These are phyloP conservation scores for Telenomus remus DNA, from an alignment of 1,140 invertebrate genomes.

Conservation along the genomic window DNA sequence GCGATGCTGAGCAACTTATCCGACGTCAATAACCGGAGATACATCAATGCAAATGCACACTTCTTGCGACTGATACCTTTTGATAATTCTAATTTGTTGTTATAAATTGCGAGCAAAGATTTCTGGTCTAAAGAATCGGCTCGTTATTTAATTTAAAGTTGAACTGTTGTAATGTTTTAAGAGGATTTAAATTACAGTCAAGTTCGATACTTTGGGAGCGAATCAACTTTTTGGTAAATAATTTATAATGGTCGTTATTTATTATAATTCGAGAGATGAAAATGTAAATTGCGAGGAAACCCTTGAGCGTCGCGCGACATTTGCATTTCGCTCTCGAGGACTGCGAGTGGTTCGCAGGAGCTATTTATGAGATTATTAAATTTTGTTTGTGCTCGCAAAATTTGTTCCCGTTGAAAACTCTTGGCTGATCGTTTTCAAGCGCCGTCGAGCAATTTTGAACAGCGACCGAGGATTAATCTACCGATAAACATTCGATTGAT, in stretches of 20 bases:
- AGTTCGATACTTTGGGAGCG: too few relatives aligned
- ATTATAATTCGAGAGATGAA: constrained; percentile 35
- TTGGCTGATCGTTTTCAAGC: constrained; percentile 2
- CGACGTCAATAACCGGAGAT: constrained; percentile 35
- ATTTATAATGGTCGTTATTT: constrained; percentile 34
- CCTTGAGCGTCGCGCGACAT: constrained; percentile 19
- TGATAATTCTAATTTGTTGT: too few relatives aligned
- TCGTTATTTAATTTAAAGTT: too few relatives aligned
- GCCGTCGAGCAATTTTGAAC: neutral
- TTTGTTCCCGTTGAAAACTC: neutral
- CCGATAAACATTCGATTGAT: constrained; percentile 1
- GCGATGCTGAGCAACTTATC: constrained; percentile 41
- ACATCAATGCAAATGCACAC: constrained; percentile 33
- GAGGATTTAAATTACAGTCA: too few relatives aligned
- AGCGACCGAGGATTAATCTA: neutral
- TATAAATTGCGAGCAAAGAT: too few relatives aligned
- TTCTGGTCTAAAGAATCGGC: too few relatives aligned
- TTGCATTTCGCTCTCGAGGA: constrained; percentile 30
- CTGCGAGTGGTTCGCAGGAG: constrained; percentile 7
- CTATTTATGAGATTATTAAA: constrained; percentile 22
- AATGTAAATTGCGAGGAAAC: constrained; percentile 32
- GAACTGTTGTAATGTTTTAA: too few relatives aligned
- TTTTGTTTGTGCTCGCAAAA: constrained; percentile 2
- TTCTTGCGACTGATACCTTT: too few relatives aligned
- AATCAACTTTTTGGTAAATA: constrained; percentile 8